Base-by-base conservation (phyloP, 2,113 vertebrate species). In the Ceyx cyanopectus region DNA sequence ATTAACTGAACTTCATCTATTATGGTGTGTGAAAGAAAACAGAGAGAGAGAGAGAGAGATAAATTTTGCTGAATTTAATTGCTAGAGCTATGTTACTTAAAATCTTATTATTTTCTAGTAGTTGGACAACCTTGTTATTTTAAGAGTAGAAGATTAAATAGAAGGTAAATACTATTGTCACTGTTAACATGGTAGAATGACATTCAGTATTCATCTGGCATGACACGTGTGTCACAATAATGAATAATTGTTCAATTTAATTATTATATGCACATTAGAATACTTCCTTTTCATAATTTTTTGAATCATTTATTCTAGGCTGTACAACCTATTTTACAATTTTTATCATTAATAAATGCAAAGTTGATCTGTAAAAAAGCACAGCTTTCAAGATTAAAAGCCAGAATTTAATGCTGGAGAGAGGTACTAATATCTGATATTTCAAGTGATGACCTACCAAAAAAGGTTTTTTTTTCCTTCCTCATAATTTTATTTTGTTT, bases 1-100 rank as follows among this genome's bases (percentile, higher is more conserved):
- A 96, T 94, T 92, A 93, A 85, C 60, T 82, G 61, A 83, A 45
- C 18, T 89, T 34, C 10, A 32, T 61, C 60, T 72, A 29, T 22
- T 87, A 53, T 75, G 29, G 26, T 51, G 68, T 5, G 12, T 74
- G 66, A 85, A 84, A 86, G n/a, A 74, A 83, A 89, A 32, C 7
- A 75, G 23, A 69, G 66, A 57, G 34, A 58, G 66, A 40, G 8
- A 53, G 40, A 51, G 7, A 60, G 57, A 86, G 12, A 85, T 32
- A 65, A 69, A 90, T 40, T 3, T 2, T 32, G 82, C 8, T n/a
- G 23, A 54, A 66, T 69, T 66, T n/a, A 41, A 80, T 32, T 82
- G 85, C 51, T 79, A 66, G 13, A 66, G 32, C 7, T 58, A 23
- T 32, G 9, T 11, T 66, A 34, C 21, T 62, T 81, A 73, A 89